Evolutionary conservation across 2,113 vertebrate species (phyloP).

Genomic region (Lophius piscatorius): DNA sequence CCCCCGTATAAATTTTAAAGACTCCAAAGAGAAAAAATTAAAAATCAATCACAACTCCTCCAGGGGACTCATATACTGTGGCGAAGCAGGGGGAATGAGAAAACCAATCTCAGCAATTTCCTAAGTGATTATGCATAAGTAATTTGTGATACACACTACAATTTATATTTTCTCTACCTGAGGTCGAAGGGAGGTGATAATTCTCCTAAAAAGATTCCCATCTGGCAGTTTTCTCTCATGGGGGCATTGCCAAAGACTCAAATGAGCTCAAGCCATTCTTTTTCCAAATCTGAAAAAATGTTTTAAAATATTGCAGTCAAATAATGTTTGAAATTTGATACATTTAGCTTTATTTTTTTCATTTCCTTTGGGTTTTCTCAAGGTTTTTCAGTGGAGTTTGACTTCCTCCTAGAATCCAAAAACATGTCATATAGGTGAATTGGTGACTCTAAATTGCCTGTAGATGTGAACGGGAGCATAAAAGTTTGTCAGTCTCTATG

Average conservation of each 20-base stretch:
- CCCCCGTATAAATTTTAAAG: conserved; percentile 60
- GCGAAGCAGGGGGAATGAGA: conserved; percentile 20
- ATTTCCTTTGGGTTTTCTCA: no score
- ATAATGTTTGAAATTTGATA: no score
- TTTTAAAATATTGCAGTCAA: no score
- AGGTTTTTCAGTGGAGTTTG: no score
- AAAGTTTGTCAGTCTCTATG: no score
- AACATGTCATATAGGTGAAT: no score
- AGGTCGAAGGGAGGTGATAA: not conserved
- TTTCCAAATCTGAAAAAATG: no score
- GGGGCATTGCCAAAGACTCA: not conserved
- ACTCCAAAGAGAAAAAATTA: conserved; percentile 47
- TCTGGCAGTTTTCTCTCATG: not conserved
- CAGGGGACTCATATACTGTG: conserved; percentile 43
- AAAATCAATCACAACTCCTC: conserved; percentile 54
- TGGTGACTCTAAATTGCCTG: no score
- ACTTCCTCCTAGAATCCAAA: no score
- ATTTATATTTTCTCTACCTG: conserved; percentile 30
- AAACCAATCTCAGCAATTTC: conserved; percentile 61
- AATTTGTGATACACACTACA: conserved; percentile 2
- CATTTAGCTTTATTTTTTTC: no score
- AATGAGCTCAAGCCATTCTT: no score
- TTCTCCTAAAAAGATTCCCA: not conserved
- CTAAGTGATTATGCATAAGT: conserved; percentile 48
- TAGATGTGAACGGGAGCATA: no score